Evolutionary conservation across 2,113 vertebrate species (phyloP), one percentile per base, ranked within the genome.

Genomic region (Tachysurus fulvidraco): DNA sequence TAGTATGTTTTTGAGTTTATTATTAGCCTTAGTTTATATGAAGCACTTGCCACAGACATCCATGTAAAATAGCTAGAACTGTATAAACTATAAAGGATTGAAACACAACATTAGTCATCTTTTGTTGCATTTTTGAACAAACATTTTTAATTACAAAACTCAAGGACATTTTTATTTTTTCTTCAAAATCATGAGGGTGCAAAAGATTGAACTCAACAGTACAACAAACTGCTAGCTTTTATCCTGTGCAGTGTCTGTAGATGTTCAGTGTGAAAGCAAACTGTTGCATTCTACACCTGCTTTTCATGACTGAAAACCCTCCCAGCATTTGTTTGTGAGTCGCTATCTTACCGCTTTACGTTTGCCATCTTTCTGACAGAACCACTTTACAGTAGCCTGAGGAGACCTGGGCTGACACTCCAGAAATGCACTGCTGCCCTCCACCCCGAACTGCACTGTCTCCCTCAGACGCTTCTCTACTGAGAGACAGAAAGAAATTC

Each of bases 331-430:
- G 59, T 2, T 7, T 62, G 3, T 36, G 17, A 59, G 78, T 60
- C 41, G 44, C 0, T n/a, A 19, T 86, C 94, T 94, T 89, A 96
- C 96, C 94, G 94, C 91, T 94, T 95, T 96, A 83, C 95, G 91
- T 71, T 93, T 93, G 21, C 94, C 94, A 0, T 96, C 94, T 64
- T 93, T 91, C 88, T 96, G 95, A 91, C 91, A 93, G 23, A 97
- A 94, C 96, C 96, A 97, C 90, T 96, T 96, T 81, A 96, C 88
- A 0, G 94, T 91, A 57, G 96, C 95, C 88, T 96, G 95, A 4
- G 96, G 96, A 19, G 96, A 96, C 44, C 95, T 93, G 11, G 96
- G 95, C 90, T 95, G 95, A 88, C 96, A 97, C 88, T 96, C 96
- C 90, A 97, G 78, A 88, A 96, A 96, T 0, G 95, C 94, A 0